These are phyloP conservation scores for Pogonocherus hispidulus DNA, from an alignment of 2,888 invertebrate species.

Conservation along the genomic window DNA sequence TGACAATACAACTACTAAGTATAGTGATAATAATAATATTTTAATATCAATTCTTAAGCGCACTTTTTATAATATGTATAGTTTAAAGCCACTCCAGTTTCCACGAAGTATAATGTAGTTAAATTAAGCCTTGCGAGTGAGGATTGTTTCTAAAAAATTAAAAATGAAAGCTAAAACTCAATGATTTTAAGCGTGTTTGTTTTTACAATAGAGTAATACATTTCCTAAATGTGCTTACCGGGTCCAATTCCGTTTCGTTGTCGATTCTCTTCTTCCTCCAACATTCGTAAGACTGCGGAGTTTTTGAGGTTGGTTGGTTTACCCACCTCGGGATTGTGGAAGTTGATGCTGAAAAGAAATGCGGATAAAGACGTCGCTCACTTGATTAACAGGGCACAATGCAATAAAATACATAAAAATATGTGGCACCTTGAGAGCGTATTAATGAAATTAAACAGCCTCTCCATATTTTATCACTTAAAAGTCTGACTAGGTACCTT, in stretches of 20 bases:
- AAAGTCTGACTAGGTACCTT: background rate
- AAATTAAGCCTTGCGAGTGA: too few relatives aligned
- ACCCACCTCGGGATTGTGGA: conserved; percentile 77
- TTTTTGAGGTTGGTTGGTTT: conserved; percentile 87
- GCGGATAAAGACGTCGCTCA: background rate
- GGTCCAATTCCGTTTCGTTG: conserved; percentile 75
- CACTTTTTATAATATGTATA: too few relatives aligned
- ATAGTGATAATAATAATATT: too few relatives aligned
- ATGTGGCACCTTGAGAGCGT: conserved; percentile 1
- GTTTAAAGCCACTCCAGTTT: too few relatives aligned
- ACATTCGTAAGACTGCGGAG: conserved; percentile 87
- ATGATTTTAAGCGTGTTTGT: too few relatives aligned
- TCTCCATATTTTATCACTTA: conserved; percentile 13
- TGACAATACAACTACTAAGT: too few relatives aligned
- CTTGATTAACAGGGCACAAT: background rate
- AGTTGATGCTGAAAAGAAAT: conserved; percentile 78
- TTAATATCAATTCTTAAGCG: too few relatives aligned
- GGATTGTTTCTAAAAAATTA: too few relatives aligned
- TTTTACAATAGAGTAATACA: background rate
- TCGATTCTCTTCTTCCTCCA: conserved; percentile 85
- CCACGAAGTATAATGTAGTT: too few relatives aligned
- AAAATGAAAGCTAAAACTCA: too few relatives aligned
- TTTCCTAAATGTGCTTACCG: conserved; percentile 69
- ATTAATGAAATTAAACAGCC: background rate
- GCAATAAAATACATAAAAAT: background rate